These are phyloP conservation scores for Caenorhabditis tropicalis DNA, from an alignment of 1,140 invertebrate species.

Conservation along the genomic window DNA sequence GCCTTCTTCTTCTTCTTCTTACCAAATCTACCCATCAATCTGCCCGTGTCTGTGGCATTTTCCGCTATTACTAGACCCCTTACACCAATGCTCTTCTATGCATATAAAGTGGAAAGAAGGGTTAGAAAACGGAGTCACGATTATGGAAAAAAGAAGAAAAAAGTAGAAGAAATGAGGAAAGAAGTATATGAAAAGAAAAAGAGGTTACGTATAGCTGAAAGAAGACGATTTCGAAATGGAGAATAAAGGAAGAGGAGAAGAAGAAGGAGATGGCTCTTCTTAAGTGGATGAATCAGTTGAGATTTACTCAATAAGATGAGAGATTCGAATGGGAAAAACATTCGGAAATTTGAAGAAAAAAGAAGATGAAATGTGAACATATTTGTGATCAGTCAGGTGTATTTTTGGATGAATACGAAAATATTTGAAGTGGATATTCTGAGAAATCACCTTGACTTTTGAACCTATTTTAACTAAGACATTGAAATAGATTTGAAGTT, in stretches of 20 bases:
- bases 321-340: not conserved
- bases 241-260: too few relatives aligned
- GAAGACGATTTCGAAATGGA: not conserved
- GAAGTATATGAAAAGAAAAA: not conserved
- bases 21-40: conserved; percentile 37
- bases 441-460: too few relatives aligned
- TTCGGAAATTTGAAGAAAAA: not conserved
- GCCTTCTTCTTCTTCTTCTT: too few relatives aligned
- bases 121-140: not conserved
- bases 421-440: too few relatives aligned
- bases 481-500: too few relatives aligned
- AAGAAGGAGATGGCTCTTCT: not conserved
- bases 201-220: not conserved
- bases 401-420: too few relatives aligned
- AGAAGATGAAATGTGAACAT: too few relatives aligned
- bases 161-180: not conserved
- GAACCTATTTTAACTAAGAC: too few relatives aligned
- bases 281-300: not conserved
- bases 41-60: not conserved
- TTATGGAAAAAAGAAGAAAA: not conserved
- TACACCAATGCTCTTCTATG: not conserved
- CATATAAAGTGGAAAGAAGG: not conserved
- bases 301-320: not conserved
- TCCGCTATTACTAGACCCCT: conserved; percentile 15
- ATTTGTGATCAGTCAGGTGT: too few relatives aligned